A percentile compares a stretch with the other conserved stretches of the same genome.
Conservation (phyloP, 2,113 vertebrate genomes). For the Heterochromis multidens region DNA sequence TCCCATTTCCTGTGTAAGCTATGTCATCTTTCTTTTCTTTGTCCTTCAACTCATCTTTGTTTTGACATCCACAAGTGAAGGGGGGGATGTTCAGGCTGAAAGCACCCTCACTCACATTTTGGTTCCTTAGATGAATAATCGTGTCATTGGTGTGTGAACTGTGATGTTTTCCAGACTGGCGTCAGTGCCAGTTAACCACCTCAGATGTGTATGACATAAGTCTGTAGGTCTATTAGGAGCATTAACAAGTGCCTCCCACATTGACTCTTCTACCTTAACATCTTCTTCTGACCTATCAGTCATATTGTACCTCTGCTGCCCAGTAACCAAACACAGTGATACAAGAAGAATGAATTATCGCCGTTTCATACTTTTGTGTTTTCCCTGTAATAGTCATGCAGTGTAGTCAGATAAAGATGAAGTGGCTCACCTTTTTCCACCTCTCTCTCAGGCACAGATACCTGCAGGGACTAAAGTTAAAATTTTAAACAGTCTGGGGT, state of each 20-base stretch:
- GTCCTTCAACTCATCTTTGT: no score
- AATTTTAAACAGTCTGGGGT: slow-evolving; percentile 28
- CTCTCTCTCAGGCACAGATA: not conserved
- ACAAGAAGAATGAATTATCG: not conserved
- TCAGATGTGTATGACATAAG: not conserved
- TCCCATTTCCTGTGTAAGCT: not conserved
- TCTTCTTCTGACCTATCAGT: slow-evolving; percentile 41
- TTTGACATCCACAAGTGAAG: no score
- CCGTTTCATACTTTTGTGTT: not conserved
- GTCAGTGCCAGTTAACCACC: not conserved
- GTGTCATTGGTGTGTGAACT: not conserved
- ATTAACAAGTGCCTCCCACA: not conserved
- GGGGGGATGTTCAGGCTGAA: no score
- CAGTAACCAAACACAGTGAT: slow-evolving; percentile 30
- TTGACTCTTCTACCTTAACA: not conserved
- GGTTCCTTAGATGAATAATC: not conserved
- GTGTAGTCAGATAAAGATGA: not conserved
- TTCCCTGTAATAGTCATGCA: slow-evolving; percentile 2
- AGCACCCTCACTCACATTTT: not conserved
- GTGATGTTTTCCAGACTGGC: not conserved
- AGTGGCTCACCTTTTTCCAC: not conserved
- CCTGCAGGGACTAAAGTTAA: not conserved
- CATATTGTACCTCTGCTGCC: not conserved
- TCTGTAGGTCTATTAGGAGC: slow-evolving; percentile 8
- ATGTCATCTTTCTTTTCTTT: no score